phyloP scores from a whole-genome alignment of 2,113 vertebrate genomes.

The Semnopithecus entellus region DNA sequence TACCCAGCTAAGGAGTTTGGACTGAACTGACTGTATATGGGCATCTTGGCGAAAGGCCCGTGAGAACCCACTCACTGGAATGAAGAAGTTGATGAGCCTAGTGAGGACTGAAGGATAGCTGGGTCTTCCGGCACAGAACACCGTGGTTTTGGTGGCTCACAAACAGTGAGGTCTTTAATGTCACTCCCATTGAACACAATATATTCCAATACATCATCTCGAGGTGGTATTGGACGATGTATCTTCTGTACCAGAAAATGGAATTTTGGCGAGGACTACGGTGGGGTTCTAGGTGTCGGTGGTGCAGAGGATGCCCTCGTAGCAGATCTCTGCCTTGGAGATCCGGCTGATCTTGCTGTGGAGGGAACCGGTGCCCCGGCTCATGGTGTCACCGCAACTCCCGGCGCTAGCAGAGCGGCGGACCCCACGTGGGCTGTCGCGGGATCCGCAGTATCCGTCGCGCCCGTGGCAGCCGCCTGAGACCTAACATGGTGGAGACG shows the following conservation, averaged over 20 bases:
- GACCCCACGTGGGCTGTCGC: too few relatives aligned
- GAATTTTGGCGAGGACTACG: constrained; percentile 82
- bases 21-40: constrained; percentile 93
- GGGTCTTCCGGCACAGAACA: constrained; percentile 96
- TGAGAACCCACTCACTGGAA: constrained; percentile 94
- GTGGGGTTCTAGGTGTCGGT: too few relatives aligned
- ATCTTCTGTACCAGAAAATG: constrained; percentile 98
- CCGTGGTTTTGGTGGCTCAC: constrained; percentile 95
- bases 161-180: constrained; percentile 98
- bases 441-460: too few relatives aligned
- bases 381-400: too few relatives aligned
- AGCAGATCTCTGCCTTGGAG: too few relatives aligned
- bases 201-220: constrained; percentile 98
- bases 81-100: constrained; percentile 75
- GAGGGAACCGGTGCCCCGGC: too few relatives aligned
- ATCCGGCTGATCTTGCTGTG: too few relatives aligned
- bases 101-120: constrained; percentile 95
- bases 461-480: too few relatives aligned
- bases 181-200: constrained; percentile 98
- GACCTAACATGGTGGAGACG: too few relatives aligned
- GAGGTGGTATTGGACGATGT: constrained; percentile 95
- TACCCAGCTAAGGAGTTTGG: constrained; percentile 88
- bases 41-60: constrained; percentile 91
- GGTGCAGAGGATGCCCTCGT: too few relatives aligned
- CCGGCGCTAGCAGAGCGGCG: too few relatives aligned